These are phyloP conservation scores for Rhopalosiphum maidis DNA, from an alignment of 1,140 invertebrate species.

Conservation along the genomic window DNA sequence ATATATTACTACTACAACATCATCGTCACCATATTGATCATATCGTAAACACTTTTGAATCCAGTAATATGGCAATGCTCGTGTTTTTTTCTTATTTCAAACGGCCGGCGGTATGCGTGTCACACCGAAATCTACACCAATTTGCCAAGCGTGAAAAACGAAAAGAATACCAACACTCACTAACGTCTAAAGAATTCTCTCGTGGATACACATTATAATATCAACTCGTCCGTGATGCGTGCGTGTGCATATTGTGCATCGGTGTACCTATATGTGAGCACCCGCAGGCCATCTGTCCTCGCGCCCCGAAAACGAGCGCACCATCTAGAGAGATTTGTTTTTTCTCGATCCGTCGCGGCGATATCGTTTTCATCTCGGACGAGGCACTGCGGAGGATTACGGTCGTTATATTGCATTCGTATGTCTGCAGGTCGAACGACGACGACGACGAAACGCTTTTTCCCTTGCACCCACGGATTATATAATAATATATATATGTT, in stretches of 20 bases:
- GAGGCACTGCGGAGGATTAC: not conserved
- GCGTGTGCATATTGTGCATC: not conserved
- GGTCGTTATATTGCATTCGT: not conserved
- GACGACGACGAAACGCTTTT: not conserved
- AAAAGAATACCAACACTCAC: not conserved
- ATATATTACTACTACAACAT: not conserved
- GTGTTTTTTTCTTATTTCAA: not conserved
- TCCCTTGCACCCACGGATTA: not conserved
- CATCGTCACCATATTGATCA: not conserved
- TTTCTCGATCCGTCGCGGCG: not conserved
- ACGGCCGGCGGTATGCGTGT: not conserved
- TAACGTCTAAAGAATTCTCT: not conserved
- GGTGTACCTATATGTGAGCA: too few species aligned
- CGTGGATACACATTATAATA: not conserved
- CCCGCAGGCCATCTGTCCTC: not conserved
- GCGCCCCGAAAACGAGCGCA: not conserved
- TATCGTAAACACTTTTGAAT: not conserved
- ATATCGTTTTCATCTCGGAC: slow-evolving; percentile 10
- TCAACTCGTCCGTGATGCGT: slow-evolving; percentile 12
- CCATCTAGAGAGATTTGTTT: not conserved
- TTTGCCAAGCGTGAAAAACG: slow-evolving; percentile 42
- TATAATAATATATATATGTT: not conserved
- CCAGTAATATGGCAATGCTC: not conserved
- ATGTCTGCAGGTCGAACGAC: not conserved
- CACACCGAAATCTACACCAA: not conserved